Base-by-base conservation (phyloP, 2,888 invertebrate genomes). In the Aquatica leii region DNA sequence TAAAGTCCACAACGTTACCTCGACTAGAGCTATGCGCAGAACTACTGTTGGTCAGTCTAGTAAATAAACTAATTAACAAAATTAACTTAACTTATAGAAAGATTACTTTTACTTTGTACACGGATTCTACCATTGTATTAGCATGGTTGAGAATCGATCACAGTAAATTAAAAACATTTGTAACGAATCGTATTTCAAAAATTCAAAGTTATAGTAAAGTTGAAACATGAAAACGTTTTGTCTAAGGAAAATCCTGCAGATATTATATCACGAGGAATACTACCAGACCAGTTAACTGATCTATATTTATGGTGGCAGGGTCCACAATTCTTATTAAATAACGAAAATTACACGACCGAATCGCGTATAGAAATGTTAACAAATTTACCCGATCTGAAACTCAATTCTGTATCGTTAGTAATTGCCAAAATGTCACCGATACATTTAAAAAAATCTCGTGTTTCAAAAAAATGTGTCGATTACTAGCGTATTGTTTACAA, bases 331-430 rank as follows among this genome's bases (percentile, higher is more conserved):
- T 2, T 49, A n/a, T 18, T 21, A 1, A 9, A 49, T 5, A n/a
- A 18, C 5, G 9, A 31, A 59, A 67, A 57, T 12, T 67, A 64
- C 9, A 24, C 71, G 14, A 51, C 57, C 12, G 54, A 61, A 1
- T 57, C 72, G 15, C 72, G 67, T 58, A 73, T 72, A 4, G 73
- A 68, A 46, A 46, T 75, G 11, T 71, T 74, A 18, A 51, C 65
- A 11, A 18, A 61, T 6, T 9, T 31, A 6, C 31, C 31, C 4
- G 31, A 31, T 6, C 31, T 31, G 4, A 31, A 9, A 9, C 9
- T 9, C 4, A 9, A 4, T 9, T 31, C 31, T 6, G 5, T 4
- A 31, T 6, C 31, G 9, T 9, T 31, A 6, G 9, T 9, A n/a
- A 9, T 9, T 31, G 9, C 9, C 9, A 31, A 31, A 31, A 4